Percentiles rank a stretch among this genome's conserved stretches.
Evolutionary conservation across 2,797 vertebrate genomes (phyloP).

Genomic region (Anabas testudineus): DNA sequence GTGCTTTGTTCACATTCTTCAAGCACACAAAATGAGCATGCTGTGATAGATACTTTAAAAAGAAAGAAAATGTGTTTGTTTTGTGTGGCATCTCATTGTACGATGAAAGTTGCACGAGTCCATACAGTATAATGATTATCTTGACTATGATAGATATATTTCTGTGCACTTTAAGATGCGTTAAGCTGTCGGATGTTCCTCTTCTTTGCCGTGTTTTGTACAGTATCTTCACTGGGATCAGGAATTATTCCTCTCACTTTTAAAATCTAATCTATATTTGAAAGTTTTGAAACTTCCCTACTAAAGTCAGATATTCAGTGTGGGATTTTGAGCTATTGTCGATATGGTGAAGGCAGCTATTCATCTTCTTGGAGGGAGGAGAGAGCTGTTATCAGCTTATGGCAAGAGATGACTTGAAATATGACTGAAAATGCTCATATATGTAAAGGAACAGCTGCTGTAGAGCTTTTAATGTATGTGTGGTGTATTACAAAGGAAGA

Average conservation of each 20-base stretch:
- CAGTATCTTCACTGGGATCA: slow-evolving; percentile 5
- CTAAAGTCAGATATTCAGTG: slow-evolving; percentile 18
- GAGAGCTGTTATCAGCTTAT: not conserved
- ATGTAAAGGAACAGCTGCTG: not conserved
- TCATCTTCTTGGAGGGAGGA: not conserved
- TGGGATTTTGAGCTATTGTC: not conserved
- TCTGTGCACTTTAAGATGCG: not conserved
- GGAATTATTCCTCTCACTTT: slow-evolving; percentile 9
- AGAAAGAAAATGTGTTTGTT: not conserved
- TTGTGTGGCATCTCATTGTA: slow-evolving; percentile 4
- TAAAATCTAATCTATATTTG: slow-evolving; percentile 13
- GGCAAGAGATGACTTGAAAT: slow-evolving; percentile 6
- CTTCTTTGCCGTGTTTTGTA: not conserved
- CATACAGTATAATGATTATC: slow-evolving; percentile 20
- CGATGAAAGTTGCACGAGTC: slow-evolving; percentile 20
- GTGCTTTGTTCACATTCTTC: slow-evolving; percentile 35
- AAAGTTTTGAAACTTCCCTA: slow-evolving; percentile 4
- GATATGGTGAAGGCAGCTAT: not conserved
- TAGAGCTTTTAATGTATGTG: too few species aligned
- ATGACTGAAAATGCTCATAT: not conserved
- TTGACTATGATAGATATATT: slow-evolving; percentile 1
- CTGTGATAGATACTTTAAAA: slow-evolving; percentile 25
- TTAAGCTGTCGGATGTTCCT: slow-evolving; percentile 1
- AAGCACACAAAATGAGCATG: slow-evolving; percentile 32
- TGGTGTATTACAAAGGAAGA: too few species aligned